phyloP scores from a whole-genome alignment of 1,140 invertebrate species.

The Nixonia krombeini region DNA sequence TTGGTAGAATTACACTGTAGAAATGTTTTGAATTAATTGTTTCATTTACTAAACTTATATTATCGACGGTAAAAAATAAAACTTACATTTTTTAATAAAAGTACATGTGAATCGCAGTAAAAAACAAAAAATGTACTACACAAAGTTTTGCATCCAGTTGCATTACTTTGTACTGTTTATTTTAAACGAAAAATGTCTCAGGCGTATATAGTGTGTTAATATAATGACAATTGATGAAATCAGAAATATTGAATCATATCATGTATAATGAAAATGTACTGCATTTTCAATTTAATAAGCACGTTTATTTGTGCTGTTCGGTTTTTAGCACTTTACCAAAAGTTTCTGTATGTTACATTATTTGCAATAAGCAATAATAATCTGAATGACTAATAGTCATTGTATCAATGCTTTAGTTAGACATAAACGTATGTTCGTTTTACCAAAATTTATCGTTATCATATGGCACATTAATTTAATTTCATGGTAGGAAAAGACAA shows the following conservation, averaged over 20 bases:
- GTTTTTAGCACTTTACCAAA: not conserved
- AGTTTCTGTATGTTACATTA: no score
- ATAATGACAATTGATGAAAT: not conserved
- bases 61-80: not conserved
- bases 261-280: slow-evolving; percentile 5
- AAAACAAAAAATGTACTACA: no score
- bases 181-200: no score
- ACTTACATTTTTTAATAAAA: not conserved
- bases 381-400: not conserved
- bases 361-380: not conserved
- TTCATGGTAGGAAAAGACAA: not conserved
- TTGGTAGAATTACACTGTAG: not conserved
- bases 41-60: no score
- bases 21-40: no score
- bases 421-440: not conserved
- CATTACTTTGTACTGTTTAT: not conserved
- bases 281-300: not conserved
- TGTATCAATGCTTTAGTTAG: not conserved
- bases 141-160: not conserved
- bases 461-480: not conserved
- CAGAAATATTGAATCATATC: slow-evolving; percentile 8
- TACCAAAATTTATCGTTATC: not conserved
- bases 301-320: no score
- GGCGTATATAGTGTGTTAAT: no score
- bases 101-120: no score